Conservation (phyloP, 2,113 vertebrate species). For the Heterotilapia buettikoferi region DNA sequence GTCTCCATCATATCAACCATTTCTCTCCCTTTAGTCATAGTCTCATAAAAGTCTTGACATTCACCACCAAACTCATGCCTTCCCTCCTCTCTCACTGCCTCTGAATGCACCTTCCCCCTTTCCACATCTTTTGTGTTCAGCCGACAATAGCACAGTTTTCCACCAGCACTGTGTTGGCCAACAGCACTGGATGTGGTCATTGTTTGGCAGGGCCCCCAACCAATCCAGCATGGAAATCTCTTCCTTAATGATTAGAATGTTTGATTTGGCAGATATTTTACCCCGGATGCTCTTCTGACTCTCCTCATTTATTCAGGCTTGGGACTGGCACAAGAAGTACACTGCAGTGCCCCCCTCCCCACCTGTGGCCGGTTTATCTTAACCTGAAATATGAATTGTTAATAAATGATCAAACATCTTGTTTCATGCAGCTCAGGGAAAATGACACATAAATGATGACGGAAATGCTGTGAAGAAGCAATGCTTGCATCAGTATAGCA, state of each 20-base stretch:
- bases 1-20: background rate
- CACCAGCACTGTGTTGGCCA: background rate
- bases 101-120: background rate
- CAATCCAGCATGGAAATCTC: background rate
- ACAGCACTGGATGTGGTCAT: background rate
- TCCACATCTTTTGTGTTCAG: background rate
- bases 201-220: background rate
- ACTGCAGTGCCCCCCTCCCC: rapidly evolving
- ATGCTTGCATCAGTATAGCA: background rate
- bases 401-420: background rate
- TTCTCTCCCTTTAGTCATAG: background rate
- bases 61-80: background rate
- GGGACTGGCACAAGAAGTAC: background rate
- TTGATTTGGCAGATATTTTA: background rate
- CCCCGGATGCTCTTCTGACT: rapidly evolving
- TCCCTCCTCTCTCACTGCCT: background rate
- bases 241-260: background rate
- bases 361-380: background rate
- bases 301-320: background rate
- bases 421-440: background rate
- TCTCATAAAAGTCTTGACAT: background rate
- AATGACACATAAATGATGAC: background rate
- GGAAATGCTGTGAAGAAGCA: background rate
- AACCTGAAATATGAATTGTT: background rate
- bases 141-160: background rate